Conservation (phyloP, 1,140 invertebrate genomes). For the Lucilia cuprina region DNA sequence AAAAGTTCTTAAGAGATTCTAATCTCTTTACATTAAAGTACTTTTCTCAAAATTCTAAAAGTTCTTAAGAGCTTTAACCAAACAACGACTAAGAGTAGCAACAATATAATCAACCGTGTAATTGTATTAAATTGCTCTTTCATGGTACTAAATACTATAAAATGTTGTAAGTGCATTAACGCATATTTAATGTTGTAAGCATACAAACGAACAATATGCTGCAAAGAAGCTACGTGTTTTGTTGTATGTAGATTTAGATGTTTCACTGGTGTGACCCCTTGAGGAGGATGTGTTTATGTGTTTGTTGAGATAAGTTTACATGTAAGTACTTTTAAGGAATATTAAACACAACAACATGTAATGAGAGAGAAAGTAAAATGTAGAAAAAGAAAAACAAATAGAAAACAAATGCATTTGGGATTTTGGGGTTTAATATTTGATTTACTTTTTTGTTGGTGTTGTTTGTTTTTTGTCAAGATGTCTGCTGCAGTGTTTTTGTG, state of each 20-base stretch:
- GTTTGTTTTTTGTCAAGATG: too few relatives aligned
- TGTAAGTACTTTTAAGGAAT: background rate
- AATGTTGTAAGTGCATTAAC: constrained; percentile 10
- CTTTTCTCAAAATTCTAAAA: background rate
- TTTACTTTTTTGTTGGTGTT: too few relatives aligned
- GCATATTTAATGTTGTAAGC: constrained; percentile 15
- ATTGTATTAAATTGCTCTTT: constrained; percentile 14
- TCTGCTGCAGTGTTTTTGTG: too few relatives aligned
- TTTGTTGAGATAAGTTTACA: background rate
- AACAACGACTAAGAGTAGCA: too few relatives aligned
- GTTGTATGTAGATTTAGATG: too few relatives aligned
- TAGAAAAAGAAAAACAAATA: background rate
- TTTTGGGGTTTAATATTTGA: too few relatives aligned
- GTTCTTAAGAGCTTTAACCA: background rate
- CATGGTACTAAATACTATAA: background rate
- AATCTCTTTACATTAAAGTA: background rate
- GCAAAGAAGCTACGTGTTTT: background rate
- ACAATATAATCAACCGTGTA: background rate
- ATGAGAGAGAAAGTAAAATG: background rate
- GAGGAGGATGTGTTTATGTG: too few relatives aligned
- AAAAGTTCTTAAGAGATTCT: background rate
- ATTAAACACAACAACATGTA: background rate
- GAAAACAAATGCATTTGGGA: background rate
- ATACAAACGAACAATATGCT: background rate
- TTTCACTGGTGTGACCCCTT: too few relatives aligned